Evolutionary conservation across 1,140 invertebrate species (phyloP).

Genomic region (Dysdera silvatica): DNA sequence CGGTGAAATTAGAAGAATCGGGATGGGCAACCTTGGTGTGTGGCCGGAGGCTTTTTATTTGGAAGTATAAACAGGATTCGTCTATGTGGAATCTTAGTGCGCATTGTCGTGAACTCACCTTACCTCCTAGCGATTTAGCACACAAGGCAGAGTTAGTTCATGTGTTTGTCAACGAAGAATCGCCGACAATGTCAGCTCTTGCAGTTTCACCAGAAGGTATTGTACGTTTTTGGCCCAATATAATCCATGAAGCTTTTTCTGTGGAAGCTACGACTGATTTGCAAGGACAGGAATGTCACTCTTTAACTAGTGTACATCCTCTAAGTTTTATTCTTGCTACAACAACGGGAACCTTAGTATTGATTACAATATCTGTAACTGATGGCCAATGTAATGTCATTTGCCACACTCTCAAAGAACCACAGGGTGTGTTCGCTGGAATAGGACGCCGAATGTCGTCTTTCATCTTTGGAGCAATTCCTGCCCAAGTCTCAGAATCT

Average conservation of each 20-base stretch:
- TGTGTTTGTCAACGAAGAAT: slow-evolving; percentile 60
- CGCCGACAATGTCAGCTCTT: slow-evolving; percentile 72
- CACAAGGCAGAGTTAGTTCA: slow-evolving; percentile 82
- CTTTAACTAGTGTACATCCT: slow-evolving; percentile 53
- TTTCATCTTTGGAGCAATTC: slow-evolving; percentile 74
- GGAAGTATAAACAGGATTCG: slow-evolving; percentile 60
- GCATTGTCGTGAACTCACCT: slow-evolving; percentile 66
- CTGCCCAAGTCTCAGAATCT: slow-evolving; percentile 60
- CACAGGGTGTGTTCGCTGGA: slow-evolving; percentile 78
- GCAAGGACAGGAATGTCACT: slow-evolving; percentile 68
- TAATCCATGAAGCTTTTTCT: slow-evolving; percentile 78
- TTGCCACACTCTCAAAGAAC: slow-evolving; percentile 62
- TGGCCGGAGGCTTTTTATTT: slow-evolving; percentile 72
- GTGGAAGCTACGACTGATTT: slow-evolving; percentile 66
- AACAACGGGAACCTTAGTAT: slow-evolving; percentile 77
- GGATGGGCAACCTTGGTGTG: slow-evolving; percentile 82
- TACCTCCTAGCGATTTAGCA: slow-evolving; percentile 83
- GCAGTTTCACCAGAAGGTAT: slow-evolving; percentile 89
- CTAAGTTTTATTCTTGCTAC: slow-evolving; percentile 76
- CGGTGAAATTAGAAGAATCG: slow-evolving; percentile 52
- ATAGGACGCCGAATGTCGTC: slow-evolving; percentile 74
- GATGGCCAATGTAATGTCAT: slow-evolving; percentile 55
- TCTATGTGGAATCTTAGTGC: slow-evolving; percentile 16
- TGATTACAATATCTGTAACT: slow-evolving; percentile 50
- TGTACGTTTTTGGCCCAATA: slow-evolving; percentile 80